phyloP scores from a whole-genome alignment of 2,113 vertebrate species.

The Eurystomus gularis region DNA sequence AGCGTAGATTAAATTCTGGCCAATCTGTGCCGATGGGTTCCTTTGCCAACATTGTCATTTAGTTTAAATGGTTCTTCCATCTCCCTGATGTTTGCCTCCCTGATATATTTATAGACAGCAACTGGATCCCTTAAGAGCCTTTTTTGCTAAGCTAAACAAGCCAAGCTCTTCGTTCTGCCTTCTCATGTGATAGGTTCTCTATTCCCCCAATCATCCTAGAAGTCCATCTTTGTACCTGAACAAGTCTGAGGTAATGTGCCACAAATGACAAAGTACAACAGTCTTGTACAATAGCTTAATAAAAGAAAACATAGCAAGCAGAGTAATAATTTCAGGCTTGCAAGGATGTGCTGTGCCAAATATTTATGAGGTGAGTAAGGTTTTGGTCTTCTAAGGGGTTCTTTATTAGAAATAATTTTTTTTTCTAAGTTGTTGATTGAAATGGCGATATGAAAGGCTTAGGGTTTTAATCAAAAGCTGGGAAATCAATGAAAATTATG shows the following conservation, averaged over 20 bases:
- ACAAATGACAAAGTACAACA: conserved; percentile 34
- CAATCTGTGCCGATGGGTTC: background rate
- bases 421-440: background rate
- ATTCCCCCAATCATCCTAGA: background rate
- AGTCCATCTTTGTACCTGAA: conserved; percentile 51
- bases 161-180: conserved; percentile 1
- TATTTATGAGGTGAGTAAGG: conserved; percentile 19
- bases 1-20: background rate
- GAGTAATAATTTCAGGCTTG: conserved; percentile 29
- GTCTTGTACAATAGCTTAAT: background rate
- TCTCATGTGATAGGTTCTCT: conserved; percentile 13
- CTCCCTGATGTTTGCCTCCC: background rate
- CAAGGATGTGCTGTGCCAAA: conserved; percentile 13
- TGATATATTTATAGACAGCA: conserved; percentile 43
- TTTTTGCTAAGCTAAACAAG: conserved; percentile 12
- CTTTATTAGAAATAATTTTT: background rate
- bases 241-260: conserved; percentile 49
- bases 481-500: background rate
- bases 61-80: background rate
- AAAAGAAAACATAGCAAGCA: conserved; percentile 27
- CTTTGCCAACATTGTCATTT: background rate
- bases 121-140: background rate
- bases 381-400: background rate
- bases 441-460: background rate
- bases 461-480: background rate